A percentile compares a stretch with the other conserved stretches of the same genome.
Evolutionary conservation across 2,113 vertebrate species (phyloP).

Genomic region (Clinocottus analis): DNA sequence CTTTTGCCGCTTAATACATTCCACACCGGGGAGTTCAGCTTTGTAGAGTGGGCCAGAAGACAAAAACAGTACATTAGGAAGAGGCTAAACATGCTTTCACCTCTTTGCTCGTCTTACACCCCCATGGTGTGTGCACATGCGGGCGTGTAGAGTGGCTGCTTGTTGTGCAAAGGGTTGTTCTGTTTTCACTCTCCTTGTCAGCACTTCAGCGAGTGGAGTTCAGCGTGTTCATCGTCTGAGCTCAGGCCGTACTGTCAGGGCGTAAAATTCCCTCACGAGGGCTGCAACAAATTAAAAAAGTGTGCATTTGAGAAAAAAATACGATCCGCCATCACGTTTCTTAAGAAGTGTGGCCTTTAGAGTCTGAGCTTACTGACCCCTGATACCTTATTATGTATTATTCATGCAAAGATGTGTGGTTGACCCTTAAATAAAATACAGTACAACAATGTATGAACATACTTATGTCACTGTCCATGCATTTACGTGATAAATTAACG

Average conservation of each 20-base stretch:
- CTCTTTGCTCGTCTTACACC: conserved; percentile 24
- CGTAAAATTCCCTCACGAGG: conserved; percentile 21
- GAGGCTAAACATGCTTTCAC: conserved; percentile 33
- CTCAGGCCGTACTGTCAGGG: conserved; percentile 19
- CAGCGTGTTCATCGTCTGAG: conserved; percentile 22
- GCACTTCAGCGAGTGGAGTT: conserved; percentile 21
- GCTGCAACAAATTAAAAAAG: conserved; percentile 30
- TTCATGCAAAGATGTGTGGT: neutral
- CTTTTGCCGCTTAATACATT: conserved; percentile 64
- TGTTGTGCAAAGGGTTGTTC: conserved; percentile 11
- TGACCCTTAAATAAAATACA: neutral
- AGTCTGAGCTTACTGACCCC: conserved; percentile 10
- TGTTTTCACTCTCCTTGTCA: conserved; percentile 6
- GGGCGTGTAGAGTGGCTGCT: neutral
- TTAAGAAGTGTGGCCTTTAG: neutral
- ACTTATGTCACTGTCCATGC: neutral
- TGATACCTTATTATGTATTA: too few species aligned
- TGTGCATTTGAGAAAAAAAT: conserved; percentile 31
- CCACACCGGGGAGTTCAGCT: conserved; percentile 50
- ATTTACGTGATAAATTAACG: neutral
- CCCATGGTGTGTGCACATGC: neutral
- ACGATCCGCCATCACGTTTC: conserved; percentile 15
- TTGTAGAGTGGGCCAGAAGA: conserved; percentile 49
- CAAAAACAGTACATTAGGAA: conserved; percentile 27
- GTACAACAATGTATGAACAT: neutral